Percentiles rank a stretch among this genome's conserved stretches.
Evolutionary conservation across 1,140 invertebrate species (phyloP).

Genomic region (Liolophura sinensis): DNA sequence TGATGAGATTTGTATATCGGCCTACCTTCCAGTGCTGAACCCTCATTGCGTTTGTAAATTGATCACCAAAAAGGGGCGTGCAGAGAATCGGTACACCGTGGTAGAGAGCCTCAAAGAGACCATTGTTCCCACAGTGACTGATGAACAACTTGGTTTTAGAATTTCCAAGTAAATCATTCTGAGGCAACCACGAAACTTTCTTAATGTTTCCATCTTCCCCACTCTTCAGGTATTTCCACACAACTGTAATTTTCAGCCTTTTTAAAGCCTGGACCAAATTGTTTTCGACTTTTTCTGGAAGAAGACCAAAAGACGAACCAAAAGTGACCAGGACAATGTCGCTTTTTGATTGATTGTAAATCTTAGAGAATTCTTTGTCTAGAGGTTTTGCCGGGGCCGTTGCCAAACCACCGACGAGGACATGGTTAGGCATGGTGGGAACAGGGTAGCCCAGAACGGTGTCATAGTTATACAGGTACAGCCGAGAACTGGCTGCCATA

Average conservation of each 20-base stretch:
- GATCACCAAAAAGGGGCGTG: slow-evolving; percentile 74
- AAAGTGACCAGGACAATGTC: slow-evolving; percentile 30
- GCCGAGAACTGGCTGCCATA: slow-evolving; percentile 9
- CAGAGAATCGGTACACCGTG: slow-evolving; percentile 74
- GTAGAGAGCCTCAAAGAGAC: slow-evolving; percentile 74
- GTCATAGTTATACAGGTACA: slow-evolving; percentile 24
- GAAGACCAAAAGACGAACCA: slow-evolving; percentile 21
- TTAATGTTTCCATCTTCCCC: no score
- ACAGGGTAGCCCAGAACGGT: slow-evolving; percentile 23
- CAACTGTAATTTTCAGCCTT: slow-evolving; percentile 17
- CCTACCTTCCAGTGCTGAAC: no score
- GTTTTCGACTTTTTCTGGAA: slow-evolving; percentile 11
- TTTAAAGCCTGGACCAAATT: slow-evolving; percentile 8
- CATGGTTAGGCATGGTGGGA: slow-evolving; percentile 27
- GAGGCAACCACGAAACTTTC: slow-evolving; percentile 76
- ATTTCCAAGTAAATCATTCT: slow-evolving; percentile 76
- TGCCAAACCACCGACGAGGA: slow-evolving; percentile 25
- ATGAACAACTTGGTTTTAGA: slow-evolving; percentile 66
- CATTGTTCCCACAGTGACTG: slow-evolving; percentile 74
- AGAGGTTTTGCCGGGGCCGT: slow-evolving; percentile 7
- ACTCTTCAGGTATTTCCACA: slow-evolving; percentile 7
- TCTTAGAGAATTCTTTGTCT: no score
- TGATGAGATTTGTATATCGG: slow-evolving; percentile 45
- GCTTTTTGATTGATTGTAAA: slow-evolving; percentile 17
- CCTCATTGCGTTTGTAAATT: slow-evolving; percentile 59